Conservation (phyloP, 2,888 invertebrate genomes). For the Euclidia mi region DNA sequence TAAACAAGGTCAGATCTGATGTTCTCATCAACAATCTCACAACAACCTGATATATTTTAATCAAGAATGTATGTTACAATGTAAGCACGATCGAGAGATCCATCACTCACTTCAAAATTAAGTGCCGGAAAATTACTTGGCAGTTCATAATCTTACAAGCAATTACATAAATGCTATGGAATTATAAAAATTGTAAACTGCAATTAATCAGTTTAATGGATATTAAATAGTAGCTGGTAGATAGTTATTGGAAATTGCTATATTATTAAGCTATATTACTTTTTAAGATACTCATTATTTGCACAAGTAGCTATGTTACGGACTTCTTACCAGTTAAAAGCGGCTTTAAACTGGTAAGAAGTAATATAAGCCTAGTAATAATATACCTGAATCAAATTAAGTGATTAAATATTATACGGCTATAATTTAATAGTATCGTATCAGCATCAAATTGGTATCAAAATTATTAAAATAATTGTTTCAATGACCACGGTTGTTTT, state of each 20-base stretch:
- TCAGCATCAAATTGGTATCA: no score
- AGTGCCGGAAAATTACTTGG: constrained; percentile 38
- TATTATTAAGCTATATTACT: constrained; percentile 40
- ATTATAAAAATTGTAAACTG: constrained; percentile 44
- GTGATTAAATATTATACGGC: neutral
- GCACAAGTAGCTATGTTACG: constrained; percentile 16
- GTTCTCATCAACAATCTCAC: neutral
- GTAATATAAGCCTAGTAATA: no score
- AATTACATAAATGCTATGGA: constrained; percentile 40
- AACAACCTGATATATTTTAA: neutral
- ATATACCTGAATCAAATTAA: neutral
- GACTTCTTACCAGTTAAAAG: no score
- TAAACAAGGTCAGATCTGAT: no score
- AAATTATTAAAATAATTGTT: no score
- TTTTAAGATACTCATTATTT: constrained; percentile 38
- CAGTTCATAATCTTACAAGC: constrained; percentile 45
- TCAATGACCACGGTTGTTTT: no score
- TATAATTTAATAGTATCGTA: no score
- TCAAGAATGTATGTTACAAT: constrained; percentile 8
- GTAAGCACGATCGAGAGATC: constrained; percentile 22
- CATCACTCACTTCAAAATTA: constrained; percentile 41
- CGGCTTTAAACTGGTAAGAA: no score
- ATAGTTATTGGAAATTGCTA: constrained; percentile 36
- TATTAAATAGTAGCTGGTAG: constrained; percentile 34
- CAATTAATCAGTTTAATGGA: constrained; percentile 50